Percentiles rank a stretch among this genome's conserved stretches.
These are phyloP conservation scores for Seriola rivoliana DNA, from an alignment of 2,113 vertebrate species.

Conservation along the genomic window DNA sequence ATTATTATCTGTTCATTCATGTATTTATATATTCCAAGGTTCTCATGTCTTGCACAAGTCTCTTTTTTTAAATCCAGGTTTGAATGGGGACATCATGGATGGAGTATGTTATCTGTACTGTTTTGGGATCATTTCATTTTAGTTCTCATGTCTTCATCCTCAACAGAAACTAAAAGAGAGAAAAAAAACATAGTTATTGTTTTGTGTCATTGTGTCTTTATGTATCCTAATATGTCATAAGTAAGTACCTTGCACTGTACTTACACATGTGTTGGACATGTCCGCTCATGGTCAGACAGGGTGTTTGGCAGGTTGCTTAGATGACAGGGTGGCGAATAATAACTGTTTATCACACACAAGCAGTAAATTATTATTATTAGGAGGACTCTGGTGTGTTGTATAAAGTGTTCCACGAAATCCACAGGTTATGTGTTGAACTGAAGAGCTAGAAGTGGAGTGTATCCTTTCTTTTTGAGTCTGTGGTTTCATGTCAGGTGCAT, in stretches of 20 bases:
- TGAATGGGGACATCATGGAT: background rate
- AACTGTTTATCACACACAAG: constrained; percentile 61
- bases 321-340: constrained; percentile 73
- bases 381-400: constrained; percentile 30
- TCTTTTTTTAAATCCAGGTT: too few relatives aligned
- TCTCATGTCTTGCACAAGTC: too few relatives aligned
- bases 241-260: background rate
- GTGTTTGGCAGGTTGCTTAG: constrained; percentile 39
- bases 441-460: constrained; percentile 11
- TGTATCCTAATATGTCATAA: background rate
- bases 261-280: constrained; percentile 1
- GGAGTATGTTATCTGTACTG: background rate
- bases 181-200: background rate
- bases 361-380: constrained; percentile 61
- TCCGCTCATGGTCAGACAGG: constrained; percentile 45
- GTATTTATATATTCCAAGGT: too few relatives aligned
- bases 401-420: constrained; percentile 21
- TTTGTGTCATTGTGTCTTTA: background rate
- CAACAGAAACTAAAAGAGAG: too few relatives aligned
- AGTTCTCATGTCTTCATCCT: background rate
- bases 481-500: background rate
- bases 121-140: background rate
- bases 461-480: background rate
- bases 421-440: constrained; percentile 21
- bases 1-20: background rate